Percentiles rank a stretch among this genome's conserved stretches.
Evolutionary conservation across 2,113 vertebrate genomes (phyloP).

Genomic region (Sebastes schlegelii): DNA sequence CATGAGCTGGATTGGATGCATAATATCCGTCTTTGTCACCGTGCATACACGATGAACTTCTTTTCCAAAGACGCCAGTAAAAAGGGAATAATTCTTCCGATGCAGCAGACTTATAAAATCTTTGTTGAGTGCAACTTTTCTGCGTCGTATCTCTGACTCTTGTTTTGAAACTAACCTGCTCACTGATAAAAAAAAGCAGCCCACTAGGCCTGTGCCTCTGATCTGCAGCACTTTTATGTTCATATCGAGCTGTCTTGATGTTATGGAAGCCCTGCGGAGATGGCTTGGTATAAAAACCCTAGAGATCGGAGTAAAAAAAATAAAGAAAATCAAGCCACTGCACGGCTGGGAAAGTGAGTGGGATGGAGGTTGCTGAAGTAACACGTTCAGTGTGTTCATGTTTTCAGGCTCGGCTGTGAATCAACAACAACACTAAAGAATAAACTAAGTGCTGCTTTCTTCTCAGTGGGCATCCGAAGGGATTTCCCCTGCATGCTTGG

Average conservation of each 20-base stretch:
- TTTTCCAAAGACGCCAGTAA: not conserved
- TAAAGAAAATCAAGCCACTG: not conserved
- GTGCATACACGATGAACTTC: not conserved
- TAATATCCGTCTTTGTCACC: not conserved
- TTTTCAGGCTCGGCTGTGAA: not conserved
- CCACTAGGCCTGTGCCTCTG: not conserved
- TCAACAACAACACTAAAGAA: not conserved
- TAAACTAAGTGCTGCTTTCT: not conserved
- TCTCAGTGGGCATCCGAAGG: not conserved
- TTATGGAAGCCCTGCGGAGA: not conserved
- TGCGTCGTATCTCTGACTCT: not conserved
- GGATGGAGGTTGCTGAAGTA: not conserved
- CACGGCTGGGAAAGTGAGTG: not conserved
- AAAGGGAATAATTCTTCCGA: not conserved
- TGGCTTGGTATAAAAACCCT: not conserved
- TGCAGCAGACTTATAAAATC: not conserved
- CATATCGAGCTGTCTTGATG: conserved; percentile 2
- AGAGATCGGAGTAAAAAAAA: not conserved
- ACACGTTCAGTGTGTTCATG: not conserved
- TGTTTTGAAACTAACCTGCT: conserved; percentile 4
- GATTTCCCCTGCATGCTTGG: not conserved
- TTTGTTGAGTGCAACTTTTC: conserved; percentile 12
- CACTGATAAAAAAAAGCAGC: not conserved
- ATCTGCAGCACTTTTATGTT: conserved; percentile 37
- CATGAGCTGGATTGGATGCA: not conserved